Evolutionary conservation across 2,797 vertebrate species (phyloP).

Genomic region (Sylvilagus floridanus): DNA sequence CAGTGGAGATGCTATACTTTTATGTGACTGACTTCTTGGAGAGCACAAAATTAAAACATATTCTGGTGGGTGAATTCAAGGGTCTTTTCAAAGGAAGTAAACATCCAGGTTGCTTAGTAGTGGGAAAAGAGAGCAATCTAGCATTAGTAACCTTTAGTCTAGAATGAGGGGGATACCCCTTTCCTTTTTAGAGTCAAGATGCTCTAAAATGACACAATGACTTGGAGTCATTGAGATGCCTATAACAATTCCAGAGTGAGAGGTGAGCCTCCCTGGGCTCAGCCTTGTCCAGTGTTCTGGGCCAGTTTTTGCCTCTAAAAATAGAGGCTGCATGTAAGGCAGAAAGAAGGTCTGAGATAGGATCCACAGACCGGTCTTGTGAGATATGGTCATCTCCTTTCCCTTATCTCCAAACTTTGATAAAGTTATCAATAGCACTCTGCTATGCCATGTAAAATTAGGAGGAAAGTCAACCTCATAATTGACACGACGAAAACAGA

Average conservation of each 20-base stretch:
- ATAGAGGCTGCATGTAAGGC: accelerated
- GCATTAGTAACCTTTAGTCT: neutral
- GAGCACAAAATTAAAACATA: neutral
- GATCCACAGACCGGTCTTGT: neutral
- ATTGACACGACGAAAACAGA: neutral
- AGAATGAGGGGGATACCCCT: neutral
- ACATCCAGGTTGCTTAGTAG: neutral
- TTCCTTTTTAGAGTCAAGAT: neutral
- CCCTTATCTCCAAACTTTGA: neutral
- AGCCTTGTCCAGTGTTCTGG: too few relatives aligned
- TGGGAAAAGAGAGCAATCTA: neutral
- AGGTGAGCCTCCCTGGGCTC: neutral
- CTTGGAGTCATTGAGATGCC: neutral
- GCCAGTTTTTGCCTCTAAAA: too few relatives aligned
- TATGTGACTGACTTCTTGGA: neutral
- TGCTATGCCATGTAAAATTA: neutral
- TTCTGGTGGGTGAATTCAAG: neutral
- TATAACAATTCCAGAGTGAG: neutral
- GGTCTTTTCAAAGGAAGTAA: neutral
- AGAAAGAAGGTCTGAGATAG: neutral
- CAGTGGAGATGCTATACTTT: neutral
- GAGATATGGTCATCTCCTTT: neutral
- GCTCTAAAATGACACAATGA: neutral
- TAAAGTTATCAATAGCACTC: neutral
- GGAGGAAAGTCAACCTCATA: neutral